A percentile compares a stretch with the other conserved stretches of the same genome.
Evolutionary conservation across 2,113 vertebrate genomes (phyloP).

Genomic region (Hydrochoerus hydrochaeris): DNA sequence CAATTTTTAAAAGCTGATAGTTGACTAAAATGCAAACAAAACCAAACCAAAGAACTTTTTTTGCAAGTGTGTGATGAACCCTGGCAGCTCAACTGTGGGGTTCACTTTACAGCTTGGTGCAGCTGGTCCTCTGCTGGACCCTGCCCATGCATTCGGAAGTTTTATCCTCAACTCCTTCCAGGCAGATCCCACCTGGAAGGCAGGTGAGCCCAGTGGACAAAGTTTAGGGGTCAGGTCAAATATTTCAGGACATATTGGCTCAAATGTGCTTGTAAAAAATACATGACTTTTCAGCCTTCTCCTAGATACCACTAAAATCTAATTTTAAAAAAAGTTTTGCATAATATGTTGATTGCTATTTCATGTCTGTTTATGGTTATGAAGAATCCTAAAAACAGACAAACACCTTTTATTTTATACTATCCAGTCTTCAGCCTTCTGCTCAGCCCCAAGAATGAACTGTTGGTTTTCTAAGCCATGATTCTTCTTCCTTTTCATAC

Average conservation of each 20-base stretch:
- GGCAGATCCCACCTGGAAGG: neutral
- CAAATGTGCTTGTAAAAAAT: neutral
- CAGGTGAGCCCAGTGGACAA: neutral
- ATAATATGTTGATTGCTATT: neutral
- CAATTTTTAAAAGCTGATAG: neutral
- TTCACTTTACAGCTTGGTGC: neutral
- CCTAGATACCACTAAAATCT: neutral
- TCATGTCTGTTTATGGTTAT: neutral
- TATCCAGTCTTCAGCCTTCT: neutral
- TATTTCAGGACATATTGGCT: neutral
- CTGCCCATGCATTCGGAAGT: neutral
- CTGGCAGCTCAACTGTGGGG: neutral
- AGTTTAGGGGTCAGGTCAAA: neutral
- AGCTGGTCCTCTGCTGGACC: neutral
- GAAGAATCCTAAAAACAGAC: neutral
- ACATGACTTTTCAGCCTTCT: neutral
- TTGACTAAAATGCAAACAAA: neutral
- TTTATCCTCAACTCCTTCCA: neutral
- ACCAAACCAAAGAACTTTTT: neutral
- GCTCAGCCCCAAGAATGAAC: neutral
- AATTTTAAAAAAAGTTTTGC: neutral
- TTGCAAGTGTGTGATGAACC: fast-evolving
- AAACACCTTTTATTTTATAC: neutral
- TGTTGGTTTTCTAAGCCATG: neutral
- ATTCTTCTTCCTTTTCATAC: neutral